These are phyloP conservation scores for Paelopatides confundens DNA, from an alignment of 53 echinoderm and acorn worm genomes.

Conservation along the genomic window DNA sequence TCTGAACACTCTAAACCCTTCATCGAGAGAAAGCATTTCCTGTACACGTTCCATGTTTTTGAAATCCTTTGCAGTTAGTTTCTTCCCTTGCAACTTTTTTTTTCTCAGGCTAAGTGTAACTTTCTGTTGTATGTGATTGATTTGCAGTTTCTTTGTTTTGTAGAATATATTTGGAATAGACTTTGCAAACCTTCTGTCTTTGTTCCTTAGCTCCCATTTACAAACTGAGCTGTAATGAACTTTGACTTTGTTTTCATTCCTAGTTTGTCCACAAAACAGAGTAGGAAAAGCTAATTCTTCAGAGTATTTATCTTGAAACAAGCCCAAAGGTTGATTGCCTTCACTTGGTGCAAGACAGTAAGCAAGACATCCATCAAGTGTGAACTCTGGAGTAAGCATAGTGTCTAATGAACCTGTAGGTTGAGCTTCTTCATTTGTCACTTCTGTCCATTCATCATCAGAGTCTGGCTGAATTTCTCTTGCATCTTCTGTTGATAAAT, in stretches of 20 bases:
- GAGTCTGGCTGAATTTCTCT: neutral
- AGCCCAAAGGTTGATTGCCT: neutral
- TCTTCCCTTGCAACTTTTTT: constrained; percentile 24
- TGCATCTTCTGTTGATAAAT: neutral
- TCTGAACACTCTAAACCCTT: constrained; percentile 41
- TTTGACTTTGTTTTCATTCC: constrained; percentile 4
- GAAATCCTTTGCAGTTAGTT: constrained; percentile 40
- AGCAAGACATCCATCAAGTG: neutral
- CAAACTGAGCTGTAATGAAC: constrained; percentile 53
- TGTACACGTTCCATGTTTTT: neutral
- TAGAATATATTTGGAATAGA: constrained; percentile 45
- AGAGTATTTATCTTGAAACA: neutral
- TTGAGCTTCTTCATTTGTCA: neutral
- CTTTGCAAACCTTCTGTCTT: constrained; percentile 50
- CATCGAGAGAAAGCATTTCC: constrained; percentile 45
- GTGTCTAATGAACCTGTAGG: neutral
- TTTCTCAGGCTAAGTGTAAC: constrained; percentile 41
- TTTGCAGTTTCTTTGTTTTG: constrained; percentile 53
- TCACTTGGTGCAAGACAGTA: constrained; percentile 42
- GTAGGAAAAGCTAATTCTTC: constrained; percentile 1
- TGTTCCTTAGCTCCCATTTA: constrained; percentile 48
- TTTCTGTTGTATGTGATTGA: constrained; percentile 53
- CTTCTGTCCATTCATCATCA: neutral
- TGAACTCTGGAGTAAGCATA: neutral
- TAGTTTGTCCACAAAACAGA: neutral